phyloP scores from a whole-genome alignment of 2,888 invertebrate species.

The Agrotis clavis region DNA sequence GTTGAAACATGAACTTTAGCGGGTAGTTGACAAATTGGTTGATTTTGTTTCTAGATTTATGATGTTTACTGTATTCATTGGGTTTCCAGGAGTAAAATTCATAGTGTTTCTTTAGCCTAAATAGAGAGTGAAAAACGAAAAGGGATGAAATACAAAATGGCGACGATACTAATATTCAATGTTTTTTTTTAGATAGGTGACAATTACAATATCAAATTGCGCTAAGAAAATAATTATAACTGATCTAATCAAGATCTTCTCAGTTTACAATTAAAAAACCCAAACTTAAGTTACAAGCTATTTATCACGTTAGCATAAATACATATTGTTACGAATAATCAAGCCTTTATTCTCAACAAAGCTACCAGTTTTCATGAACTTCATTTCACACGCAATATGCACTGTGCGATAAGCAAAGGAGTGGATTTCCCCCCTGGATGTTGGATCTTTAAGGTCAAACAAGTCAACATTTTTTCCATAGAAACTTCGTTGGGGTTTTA shows the following conservation, averaged over 20 bases:
- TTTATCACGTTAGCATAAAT: too few relatives aligned
- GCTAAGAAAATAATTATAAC: neutral
- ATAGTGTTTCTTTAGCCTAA: neutral
- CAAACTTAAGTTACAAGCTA: too few relatives aligned
- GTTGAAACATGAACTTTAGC: conserved; percentile 51
- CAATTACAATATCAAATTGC: neutral
- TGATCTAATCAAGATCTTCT: neutral
- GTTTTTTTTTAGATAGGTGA: neutral
- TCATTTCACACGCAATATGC: neutral
- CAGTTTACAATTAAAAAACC: neutral
- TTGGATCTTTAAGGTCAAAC: too few relatives aligned
- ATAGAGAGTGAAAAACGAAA: neutral
- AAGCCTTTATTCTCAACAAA: neutral
- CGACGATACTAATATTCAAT: neutral
- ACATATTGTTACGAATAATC: neutral
- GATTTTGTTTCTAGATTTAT: conserved; percentile 18
- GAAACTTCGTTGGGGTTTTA: too few relatives aligned
- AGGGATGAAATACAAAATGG: conserved; percentile 8
- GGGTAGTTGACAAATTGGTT: conserved; percentile 47
- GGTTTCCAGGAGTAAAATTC: neutral
- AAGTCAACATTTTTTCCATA: too few relatives aligned
- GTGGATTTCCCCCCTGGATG: too few relatives aligned
- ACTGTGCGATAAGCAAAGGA: too few relatives aligned
- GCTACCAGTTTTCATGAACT: neutral
- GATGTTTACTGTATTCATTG: conserved; percentile 24